Evolutionary conservation across 2,888 invertebrate genomes (phyloP), one percentile per base, ranked within the genome.

Genomic region (Polymixis flavicincta): DNA sequence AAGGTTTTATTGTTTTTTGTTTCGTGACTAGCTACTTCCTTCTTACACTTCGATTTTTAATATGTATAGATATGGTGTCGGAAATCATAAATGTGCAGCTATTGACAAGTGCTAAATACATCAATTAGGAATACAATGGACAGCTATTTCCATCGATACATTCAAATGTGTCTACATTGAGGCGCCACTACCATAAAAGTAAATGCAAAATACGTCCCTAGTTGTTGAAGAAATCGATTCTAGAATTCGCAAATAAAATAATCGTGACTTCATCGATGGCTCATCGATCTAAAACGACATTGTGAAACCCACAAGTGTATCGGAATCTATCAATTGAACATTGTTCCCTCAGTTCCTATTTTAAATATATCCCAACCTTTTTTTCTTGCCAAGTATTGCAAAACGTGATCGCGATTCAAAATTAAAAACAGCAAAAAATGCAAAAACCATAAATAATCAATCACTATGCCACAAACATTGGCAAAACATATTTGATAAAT

Each of bases 61-160:
- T 78, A 37, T 54, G 45, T 45, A 76, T 78, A 50, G 17, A 70
- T 55, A 65, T 5, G 45, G 32, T 73, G 64, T 83, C 82, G 78
- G 85, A 83, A 77, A 83, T 85, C 68, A 25, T 85, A 71, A 81
- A 82, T 74, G 68, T 61, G 64, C 63, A 32, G 54, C 71, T 80
- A 80, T 83, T 85, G 85, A 85, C 54, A 73, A 54, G 82, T 68
- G 71, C 64, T 85, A 73, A 73, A 77, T 81, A 71, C 57, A 71
- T 85, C 81, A 82, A 64, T 82, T 85, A 77, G 68, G 82, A 82
- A 83, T 82, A 83, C 85, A 83, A 83, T 83, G 70, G 83, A 83
- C 85, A 74, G 82, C 78, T 82, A 85, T 83, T 83, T 82, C 82
- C 82, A 83, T 82, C 42, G 70, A 71, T 28, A 85, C 82, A 85